phyloP scores from a whole-genome alignment of 2,888 invertebrate species.

The Myopa testacea region DNA sequence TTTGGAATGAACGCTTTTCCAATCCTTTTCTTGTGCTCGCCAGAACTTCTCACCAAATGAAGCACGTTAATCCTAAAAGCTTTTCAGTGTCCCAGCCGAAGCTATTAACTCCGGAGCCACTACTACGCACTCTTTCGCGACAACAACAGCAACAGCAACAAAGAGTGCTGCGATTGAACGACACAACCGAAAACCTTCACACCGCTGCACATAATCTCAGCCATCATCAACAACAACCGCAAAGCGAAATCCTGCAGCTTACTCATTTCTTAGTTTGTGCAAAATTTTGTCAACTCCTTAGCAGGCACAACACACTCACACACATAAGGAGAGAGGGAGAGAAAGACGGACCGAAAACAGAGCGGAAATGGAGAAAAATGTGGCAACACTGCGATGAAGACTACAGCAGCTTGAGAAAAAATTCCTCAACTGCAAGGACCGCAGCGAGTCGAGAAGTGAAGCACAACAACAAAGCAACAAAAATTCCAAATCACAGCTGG shows the following conservation, averaged over 20 bases:
- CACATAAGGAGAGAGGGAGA: not conserved
- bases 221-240: slow-evolving; percentile 51
- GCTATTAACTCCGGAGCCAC: slow-evolving; percentile 6
- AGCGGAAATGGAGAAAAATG: slow-evolving; percentile 27
- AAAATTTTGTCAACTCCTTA: slow-evolving; percentile 2
- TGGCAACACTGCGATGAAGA: slow-evolving; percentile 6
- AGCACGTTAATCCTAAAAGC: slow-evolving; percentile 38
- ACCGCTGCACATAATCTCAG: slow-evolving; percentile 51
- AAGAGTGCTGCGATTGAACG: not conserved
- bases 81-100: slow-evolving; percentile 28
- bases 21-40: not conserved
- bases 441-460: not conserved
- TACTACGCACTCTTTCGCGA: not conserved
- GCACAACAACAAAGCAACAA: slow-evolving; percentile 30
- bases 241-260: slow-evolving; percentile 51
- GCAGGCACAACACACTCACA: not conserved
- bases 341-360: not conserved
- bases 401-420: not conserved
- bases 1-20: not conserved
- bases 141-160: slow-evolving; percentile 11
- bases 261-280: slow-evolving; percentile 45
- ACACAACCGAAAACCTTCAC: slow-evolving; percentile 48
- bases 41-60: slow-evolving; percentile 24
- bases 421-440: not conserved
- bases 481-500: slow-evolving; percentile 52